Percentiles rank a stretch among this genome's conserved stretches.
Conservation (phyloP, 2,888 invertebrate genomes). For the Cataglyphis altisquamis region DNA sequence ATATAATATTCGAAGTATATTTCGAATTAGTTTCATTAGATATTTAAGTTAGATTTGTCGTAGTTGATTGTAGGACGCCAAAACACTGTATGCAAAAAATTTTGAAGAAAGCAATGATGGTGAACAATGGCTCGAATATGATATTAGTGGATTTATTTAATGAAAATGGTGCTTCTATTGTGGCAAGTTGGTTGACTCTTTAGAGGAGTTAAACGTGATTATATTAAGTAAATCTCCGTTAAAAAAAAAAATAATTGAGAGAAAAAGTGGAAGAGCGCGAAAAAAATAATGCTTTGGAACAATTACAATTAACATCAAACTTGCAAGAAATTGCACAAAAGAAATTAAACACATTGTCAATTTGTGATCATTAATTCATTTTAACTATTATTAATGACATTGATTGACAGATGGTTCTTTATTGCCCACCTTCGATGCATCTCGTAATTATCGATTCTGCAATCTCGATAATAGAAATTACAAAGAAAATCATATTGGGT, state of each 20-base stretch:
- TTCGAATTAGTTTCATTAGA: conserved; percentile 74
- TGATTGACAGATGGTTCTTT: too few species aligned
- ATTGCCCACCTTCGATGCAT: too few species aligned
- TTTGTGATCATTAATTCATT: too few species aligned
- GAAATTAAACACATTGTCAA: neutral
- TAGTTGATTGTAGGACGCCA: conserved; percentile 42
- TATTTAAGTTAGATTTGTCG: conserved; percentile 18
- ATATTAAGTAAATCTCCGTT: neutral
- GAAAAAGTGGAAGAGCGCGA: neutral
- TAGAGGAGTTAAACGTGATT: neutral
- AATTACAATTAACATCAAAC: neutral
- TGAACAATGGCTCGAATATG: conserved; percentile 33
- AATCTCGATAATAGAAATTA: too few species aligned
- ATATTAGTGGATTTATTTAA: neutral
- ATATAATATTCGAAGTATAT: conserved; percentile 85
- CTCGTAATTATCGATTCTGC: too few species aligned
- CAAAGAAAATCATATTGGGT: too few species aligned
- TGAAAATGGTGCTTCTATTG: neutral
- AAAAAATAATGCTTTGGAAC: neutral
- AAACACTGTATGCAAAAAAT: conserved; percentile 32
- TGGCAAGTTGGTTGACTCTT: neutral
- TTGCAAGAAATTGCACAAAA: neutral
- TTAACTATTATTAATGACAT: too few species aligned
- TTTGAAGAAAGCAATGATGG: conserved; percentile 31
- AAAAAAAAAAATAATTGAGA: too few species aligned